Conservation (phyloP, 1,140 invertebrate genomes). For the Sarcophaga bullata region DNA sequence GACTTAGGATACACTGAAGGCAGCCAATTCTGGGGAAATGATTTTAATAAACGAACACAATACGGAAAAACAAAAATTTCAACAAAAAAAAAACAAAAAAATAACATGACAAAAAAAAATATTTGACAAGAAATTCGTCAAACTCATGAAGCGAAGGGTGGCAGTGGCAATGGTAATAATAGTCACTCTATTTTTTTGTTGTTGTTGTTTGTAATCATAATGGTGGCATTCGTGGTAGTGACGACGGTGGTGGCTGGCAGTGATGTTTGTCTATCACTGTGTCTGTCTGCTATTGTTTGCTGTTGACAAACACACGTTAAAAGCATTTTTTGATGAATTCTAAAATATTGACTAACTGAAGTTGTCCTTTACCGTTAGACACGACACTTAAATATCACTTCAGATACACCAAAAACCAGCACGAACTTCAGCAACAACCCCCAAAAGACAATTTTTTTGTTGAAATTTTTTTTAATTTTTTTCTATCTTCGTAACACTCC, state of each 20-base stretch:
- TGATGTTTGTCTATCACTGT: not conserved
- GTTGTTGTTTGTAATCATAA: not conserved
- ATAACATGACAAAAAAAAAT: slow-evolving; percentile 19
- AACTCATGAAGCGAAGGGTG: slow-evolving; percentile 29
- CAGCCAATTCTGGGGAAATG: slow-evolving; percentile 37
- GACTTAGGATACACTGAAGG: not conserved
- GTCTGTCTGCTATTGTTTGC: not conserved
- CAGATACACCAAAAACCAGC: not conserved
- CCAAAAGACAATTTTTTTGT: slow-evolving; percentile 17
- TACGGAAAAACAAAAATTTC: not conserved
- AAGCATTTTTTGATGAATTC: slow-evolving; percentile 35
- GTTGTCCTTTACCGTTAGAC: slow-evolving; percentile 25
- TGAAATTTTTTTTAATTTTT: not conserved
- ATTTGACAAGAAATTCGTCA: slow-evolving; percentile 42
- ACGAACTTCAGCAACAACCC: not conserved
- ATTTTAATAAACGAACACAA: slow-evolving; percentile 29
- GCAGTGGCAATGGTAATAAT: not conserved
- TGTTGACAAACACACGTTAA: slow-evolving; percentile 14
- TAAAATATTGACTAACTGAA: slow-evolving; percentile 31
- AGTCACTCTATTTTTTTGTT: not conserved
- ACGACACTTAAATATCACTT: slow-evolving; percentile 34
- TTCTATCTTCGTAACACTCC: slow-evolving; percentile 41
- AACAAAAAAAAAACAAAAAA: not conserved
- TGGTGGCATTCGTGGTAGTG: not conserved
- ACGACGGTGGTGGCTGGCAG: not conserved